Percentiles rank a stretch among this genome's conserved stretches.
phyloP scores from a whole-genome alignment of 2,888 invertebrate species.

The Exephanes ischioxanthus region DNA sequence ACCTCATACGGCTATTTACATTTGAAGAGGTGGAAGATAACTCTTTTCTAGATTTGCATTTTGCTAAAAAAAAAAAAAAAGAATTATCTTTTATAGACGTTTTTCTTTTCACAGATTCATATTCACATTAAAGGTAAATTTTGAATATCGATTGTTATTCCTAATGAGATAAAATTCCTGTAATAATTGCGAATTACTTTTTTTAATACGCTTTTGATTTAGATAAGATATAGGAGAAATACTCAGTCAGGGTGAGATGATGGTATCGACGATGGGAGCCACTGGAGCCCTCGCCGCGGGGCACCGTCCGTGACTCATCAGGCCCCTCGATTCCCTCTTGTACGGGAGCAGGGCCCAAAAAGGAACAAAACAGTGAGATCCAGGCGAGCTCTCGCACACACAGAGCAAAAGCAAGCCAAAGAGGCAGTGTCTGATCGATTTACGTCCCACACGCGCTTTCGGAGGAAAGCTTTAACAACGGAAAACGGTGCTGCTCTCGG shows the following conservation, averaged over 20 bases:
- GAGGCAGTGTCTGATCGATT: slow-evolving; percentile 83
- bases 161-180: not conserved
- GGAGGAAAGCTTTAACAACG: slow-evolving; percentile 79
- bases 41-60: too few relatives aligned
- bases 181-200: not conserved
- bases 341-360: slow-evolving; percentile 82
- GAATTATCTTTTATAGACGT: not conserved
- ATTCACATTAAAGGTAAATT: not conserved
- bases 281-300: slow-evolving; percentile 82
- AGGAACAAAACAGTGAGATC: slow-evolving; percentile 70
- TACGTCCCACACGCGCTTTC: slow-evolving; percentile 82
- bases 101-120: not conserved
- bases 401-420: slow-evolving; percentile 71
- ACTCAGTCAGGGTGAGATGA: slow-evolving; percentile 6
- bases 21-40: not conserved
- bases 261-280: slow-evolving; percentile 77
- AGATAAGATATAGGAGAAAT: not conserved
- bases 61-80: not conserved
- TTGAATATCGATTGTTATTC: slow-evolving; percentile 8
- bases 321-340: slow-evolving; percentile 84
- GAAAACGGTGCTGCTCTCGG: slow-evolving; percentile 75
- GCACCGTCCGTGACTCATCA: slow-evolving; percentile 84
- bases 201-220: not conserved
- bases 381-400: slow-evolving; percentile 42
- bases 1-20: not conserved